Percentiles rank a stretch among this genome's conserved stretches.
These are phyloP conservation scores for Epinephelus coioides DNA, from an alignment of 2,797 vertebrate genomes.

Conservation along the genomic window DNA sequence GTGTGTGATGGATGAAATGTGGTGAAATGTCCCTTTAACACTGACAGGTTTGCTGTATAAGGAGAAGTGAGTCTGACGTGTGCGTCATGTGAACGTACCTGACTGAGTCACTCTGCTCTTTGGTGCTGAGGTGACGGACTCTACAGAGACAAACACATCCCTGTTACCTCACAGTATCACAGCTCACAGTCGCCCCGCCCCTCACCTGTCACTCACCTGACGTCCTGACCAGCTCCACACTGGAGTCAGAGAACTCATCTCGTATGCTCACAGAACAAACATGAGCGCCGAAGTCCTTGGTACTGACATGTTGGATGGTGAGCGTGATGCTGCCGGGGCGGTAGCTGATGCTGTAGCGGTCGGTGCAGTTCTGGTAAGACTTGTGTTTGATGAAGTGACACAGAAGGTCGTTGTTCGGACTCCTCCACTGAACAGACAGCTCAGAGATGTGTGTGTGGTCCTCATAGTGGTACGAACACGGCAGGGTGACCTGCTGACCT, in stretches of 20 bases:
- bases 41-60: background rate
- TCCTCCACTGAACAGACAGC: constrained; percentile 85
- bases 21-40: background rate
- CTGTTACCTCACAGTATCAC: constrained; percentile 22
- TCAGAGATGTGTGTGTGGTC: constrained; percentile 60
- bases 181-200: background rate
- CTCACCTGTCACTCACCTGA: constrained; percentile 70
- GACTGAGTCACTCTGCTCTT: constrained; percentile 51
- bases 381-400: constrained; percentile 88
- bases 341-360: constrained; percentile 79
- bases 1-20: too few relatives aligned
- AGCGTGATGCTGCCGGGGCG: constrained; percentile 75
- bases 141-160: constrained; percentile 65
- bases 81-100: constrained; percentile 65
- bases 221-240: constrained; percentile 64
- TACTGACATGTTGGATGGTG: constrained; percentile 59
- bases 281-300: constrained; percentile 78
- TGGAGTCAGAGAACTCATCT: constrained; percentile 80
- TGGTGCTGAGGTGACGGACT: constrained; percentile 63
- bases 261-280: constrained; percentile 84
- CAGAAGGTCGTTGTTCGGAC: constrained; percentile 77
- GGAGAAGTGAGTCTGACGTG: too few relatives aligned
- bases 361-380: constrained; percentile 81
- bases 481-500: constrained; percentile 54
- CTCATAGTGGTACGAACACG: constrained; percentile 81